These are phyloP conservation scores for Resseliella maxima DNA, from an alignment of 2,888 invertebrate genomes.

Conservation along the genomic window DNA sequence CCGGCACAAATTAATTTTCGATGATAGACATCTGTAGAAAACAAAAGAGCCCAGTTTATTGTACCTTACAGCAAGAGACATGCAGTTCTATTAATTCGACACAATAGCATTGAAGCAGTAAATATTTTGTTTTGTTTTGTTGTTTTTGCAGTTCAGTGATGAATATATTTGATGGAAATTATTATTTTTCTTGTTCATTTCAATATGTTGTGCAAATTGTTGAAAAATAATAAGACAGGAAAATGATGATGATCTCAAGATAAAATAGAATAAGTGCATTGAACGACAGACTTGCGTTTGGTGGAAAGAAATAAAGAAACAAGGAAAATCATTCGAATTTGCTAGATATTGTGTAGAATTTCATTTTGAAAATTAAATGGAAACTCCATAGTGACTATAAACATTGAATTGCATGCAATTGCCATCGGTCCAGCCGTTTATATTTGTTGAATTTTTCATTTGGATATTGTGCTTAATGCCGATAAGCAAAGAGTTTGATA, in stretches of 20 bases:
- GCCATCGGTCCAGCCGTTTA: neutral
- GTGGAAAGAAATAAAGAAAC: neutral
- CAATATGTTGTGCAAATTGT: neutral
- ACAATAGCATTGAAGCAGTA: neutral
- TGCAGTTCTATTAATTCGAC: neutral
- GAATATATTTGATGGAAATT: too few relatives aligned
- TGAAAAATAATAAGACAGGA: neutral
- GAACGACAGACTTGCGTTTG: neutral
- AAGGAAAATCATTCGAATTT: neutral
- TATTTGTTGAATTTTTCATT: slow-evolving; percentile 10
- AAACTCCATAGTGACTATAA: neutral
- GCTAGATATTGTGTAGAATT: slow-evolving; percentile 11
- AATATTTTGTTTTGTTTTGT: too few relatives aligned
- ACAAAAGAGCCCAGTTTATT: neutral
- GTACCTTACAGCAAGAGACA: neutral
- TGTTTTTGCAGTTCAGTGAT: too few relatives aligned
- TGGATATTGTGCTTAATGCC: neutral
- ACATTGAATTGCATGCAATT: neutral
- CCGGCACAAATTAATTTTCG: neutral
- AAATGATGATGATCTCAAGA: neutral
- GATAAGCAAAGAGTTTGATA: slow-evolving; percentile 14
- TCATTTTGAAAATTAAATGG: neutral
- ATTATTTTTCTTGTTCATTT: neutral
- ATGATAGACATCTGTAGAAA: neutral
- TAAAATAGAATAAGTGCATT: neutral